phyloP scores from a whole-genome alignment of 1,140 invertebrate genomes.

The Drosophila melanica region DNA sequence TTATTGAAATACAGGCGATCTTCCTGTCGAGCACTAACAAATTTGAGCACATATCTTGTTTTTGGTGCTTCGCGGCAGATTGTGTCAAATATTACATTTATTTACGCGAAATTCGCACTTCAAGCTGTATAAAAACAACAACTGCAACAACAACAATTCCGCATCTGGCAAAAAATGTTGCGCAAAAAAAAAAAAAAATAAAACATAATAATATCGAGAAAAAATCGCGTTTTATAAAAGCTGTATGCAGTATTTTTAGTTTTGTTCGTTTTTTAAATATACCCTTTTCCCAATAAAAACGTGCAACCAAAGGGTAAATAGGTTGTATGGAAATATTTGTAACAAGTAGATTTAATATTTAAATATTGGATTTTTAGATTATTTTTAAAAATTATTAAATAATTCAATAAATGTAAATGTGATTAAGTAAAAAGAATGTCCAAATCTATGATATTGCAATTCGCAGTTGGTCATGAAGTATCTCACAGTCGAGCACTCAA shows the following conservation, averaged over 20 bases:
- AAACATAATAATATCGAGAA: neutral
- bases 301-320: neutral
- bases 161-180: conserved; percentile 16
- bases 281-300: neutral
- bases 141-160: conserved; percentile 1
- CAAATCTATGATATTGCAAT: too few species aligned
- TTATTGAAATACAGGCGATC: neutral
- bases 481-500: too few species aligned
- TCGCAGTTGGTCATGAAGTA: too few species aligned
- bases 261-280: neutral
- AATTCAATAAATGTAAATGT: too few species aligned
- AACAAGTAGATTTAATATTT: too few species aligned
- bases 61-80: conserved; percentile 52
- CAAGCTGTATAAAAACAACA: conserved; percentile 24
- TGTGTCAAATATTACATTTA: conserved; percentile 78
- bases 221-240: conserved; percentile 6
- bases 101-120: conserved; percentile 72
- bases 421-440: too few species aligned
- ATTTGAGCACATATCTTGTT: conserved; percentile 20
- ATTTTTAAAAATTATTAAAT: too few species aligned
- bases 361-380: too few species aligned
- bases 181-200: neutral
- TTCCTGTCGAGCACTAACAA: neutral
- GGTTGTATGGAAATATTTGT: too few species aligned
- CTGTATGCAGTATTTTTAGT: neutral